Evolutionary conservation across 2,797 vertebrate genomes (phyloP).

Genomic region (Sarcoramphus papa): DNA sequence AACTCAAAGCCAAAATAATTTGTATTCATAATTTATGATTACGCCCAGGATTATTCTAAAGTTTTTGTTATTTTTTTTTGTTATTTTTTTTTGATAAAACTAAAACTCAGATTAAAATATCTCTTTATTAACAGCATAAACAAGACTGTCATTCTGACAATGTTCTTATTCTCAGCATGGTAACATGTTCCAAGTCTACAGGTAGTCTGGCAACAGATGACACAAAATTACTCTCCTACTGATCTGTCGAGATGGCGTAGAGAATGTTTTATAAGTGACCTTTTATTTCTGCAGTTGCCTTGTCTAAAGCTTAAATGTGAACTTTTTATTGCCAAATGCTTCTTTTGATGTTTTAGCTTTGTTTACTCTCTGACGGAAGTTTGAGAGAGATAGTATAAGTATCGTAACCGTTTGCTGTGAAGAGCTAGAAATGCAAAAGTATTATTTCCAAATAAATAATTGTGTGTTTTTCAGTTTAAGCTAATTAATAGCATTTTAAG

Average conservation of each 20-base stretch:
- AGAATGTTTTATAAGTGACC: not conserved
- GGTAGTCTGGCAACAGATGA: not conserved
- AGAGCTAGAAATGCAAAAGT: not conserved
- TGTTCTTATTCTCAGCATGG: not conserved
- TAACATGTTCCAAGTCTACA: not conserved
- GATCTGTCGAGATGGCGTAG: not conserved
- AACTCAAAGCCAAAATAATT: not conserved
- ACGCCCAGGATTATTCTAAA: not conserved
- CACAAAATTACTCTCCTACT: not conserved
- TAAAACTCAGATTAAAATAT: not conserved
- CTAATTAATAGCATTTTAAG: not conserved
- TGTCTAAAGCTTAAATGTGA: not conserved
- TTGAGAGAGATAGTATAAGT: not conserved
- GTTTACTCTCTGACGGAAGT: not conserved
- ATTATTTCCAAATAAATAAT: not conserved
- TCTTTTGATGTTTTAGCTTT: not conserved
- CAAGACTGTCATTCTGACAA: not conserved
- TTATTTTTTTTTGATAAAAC: not conserved
- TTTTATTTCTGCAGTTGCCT: not conserved
- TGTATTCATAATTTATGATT: not conserved
- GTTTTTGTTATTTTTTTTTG: not conserved
- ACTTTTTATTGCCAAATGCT: not conserved
- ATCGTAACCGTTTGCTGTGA: not conserved
- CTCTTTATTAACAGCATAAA: not conserved
- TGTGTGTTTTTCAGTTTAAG: not conserved